Evolutionary conservation across 2,888 invertebrate genomes (phyloP), one percentile per base, ranked within the genome.

Genomic region (Oscheius sp.): DNA sequence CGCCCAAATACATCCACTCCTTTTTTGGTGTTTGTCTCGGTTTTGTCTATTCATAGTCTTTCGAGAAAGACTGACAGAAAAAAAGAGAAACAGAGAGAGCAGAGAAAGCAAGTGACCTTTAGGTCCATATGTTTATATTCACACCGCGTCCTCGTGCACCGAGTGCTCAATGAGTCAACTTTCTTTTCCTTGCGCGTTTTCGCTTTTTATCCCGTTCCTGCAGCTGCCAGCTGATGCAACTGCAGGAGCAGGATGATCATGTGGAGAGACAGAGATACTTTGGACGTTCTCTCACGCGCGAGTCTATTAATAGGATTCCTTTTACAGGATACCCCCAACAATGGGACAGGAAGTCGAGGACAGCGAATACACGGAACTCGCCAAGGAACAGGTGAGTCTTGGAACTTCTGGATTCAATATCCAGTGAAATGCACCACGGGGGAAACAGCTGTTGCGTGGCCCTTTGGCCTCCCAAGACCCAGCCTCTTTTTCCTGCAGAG

Each of bases 351-450:
- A 5, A 21, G 11, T 63, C 13, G 63, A 21, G 10, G 63, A 63
- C 63, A 21, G 29, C 42, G 62, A 63, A 29, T 63, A 48, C 48
- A 63, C 63, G 63, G 63, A 63, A 63, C 63, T 63, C 9, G 9
- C 63, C 7, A 42, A 63, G 33, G 47, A 47, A 7, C 29, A 63
- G 29, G 63, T 63, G 10, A 21, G 63, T 5, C 42, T 42, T 48
- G n/a, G 5, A 58, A 5, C 32, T 2, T n/a, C 32, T 32, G 53
- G 53, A 29, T 50, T 13, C 9, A 50, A 11, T 2, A 53, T 29
- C 53, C 53, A 13, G 29, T 29, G 29, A 53, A 53, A 9, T 11
- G 2, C 13, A 53, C 13, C 7, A 53, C 7, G 53, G 4, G n/a
- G 33, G 42, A 42, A 62, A 11, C 58, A 58, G 33, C 58, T 58